Evolutionary conservation across 2,797 vertebrate species (phyloP), one percentile per base, ranked within the genome.

Genomic region (Crax fasciolata): DNA sequence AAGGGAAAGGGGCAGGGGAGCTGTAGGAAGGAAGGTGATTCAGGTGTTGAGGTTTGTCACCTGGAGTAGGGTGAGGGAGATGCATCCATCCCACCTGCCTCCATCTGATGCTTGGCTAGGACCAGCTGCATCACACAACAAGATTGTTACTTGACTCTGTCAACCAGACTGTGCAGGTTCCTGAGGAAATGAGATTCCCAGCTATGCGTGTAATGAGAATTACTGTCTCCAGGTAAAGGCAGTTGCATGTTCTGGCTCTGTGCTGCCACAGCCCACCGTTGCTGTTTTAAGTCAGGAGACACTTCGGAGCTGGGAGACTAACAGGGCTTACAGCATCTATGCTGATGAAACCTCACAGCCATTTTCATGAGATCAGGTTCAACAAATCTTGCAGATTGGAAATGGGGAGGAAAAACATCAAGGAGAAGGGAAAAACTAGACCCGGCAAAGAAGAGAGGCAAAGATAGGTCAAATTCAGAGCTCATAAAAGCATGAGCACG

Each of bases 131-230:
- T 14, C 23, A n/a, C 19, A 27, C 13, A 77, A 49, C 24, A 39
- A 11, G 10, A 1, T 2, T 13, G 52, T 92, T 46, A 43, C 28
- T 91, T 67, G 67, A 44, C 28, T 62, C 71, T 73, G 13, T 62
- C 38, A 57, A 18, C n/a, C 24, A 21, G n/a, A 46, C 44, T 23
- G 20, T 54, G 52, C 0, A 0, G 1, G 30, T 20, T 89, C 30
- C 61, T 18, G 39, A 10, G n/a, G 20, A 84, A 85, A 35, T 28
- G 43, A 76, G 39, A 70, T 66, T 90, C 59, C 28, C 38, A 23
- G 24, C 51, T 87, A 28, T 66, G 58, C 3, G 62, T 79, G 35
- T 41, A 58, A 76, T 2, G 3, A 38, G 21, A 84, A 70, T 57
- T 79, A 54, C 46, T 63, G 9, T 59, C 59, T 73, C 5, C 13